Evolutionary conservation across 2,888 invertebrate genomes (phyloP).

Genomic region (Dioctria linearis): DNA sequence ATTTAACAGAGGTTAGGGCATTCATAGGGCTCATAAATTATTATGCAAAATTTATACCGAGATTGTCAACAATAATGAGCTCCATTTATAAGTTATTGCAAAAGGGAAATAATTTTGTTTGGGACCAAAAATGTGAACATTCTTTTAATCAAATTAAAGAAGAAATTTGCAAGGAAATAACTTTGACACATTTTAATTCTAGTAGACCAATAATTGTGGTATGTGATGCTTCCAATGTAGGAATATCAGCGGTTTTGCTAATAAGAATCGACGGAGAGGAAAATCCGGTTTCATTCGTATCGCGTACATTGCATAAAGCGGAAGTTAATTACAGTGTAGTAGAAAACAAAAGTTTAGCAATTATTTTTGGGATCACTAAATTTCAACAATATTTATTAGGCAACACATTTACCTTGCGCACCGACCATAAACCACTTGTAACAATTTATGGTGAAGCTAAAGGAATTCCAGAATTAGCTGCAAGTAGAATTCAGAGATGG

Average conservation of each 20-base stretch:
- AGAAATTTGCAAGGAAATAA: conserved; percentile 59
- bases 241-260: conserved; percentile 65
- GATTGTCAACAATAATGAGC: conserved; percentile 62
- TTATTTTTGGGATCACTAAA: conserved; percentile 66
- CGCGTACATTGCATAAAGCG: conserved; percentile 59
- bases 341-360: conserved; percentile 64
- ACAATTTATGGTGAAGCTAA: conserved; percentile 63
- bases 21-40: conserved; percentile 65
- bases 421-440: conserved; percentile 65
- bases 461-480: conserved; percentile 63
- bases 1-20: conserved; percentile 61
- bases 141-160: conserved; percentile 62
- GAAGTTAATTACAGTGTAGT: conserved; percentile 63
- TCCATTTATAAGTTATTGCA: conserved; percentile 62
- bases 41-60: conserved; percentile 64
- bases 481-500: conserved; percentile 58
- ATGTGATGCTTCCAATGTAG: conserved; percentile 62
- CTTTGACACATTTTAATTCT: conserved; percentile 62
- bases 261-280: conserved; percentile 66
- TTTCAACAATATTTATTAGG: conserved; percentile 69
- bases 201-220: conserved; percentile 62
- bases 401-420: conserved; percentile 65
- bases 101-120: conserved; percentile 61
- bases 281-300: conserved; percentile 64
- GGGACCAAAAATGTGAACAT: conserved; percentile 60